These are phyloP conservation scores for Paramacrobiotus metropolitanus DNA, from an alignment of 1,140 invertebrate species.

Conservation along the genomic window DNA sequence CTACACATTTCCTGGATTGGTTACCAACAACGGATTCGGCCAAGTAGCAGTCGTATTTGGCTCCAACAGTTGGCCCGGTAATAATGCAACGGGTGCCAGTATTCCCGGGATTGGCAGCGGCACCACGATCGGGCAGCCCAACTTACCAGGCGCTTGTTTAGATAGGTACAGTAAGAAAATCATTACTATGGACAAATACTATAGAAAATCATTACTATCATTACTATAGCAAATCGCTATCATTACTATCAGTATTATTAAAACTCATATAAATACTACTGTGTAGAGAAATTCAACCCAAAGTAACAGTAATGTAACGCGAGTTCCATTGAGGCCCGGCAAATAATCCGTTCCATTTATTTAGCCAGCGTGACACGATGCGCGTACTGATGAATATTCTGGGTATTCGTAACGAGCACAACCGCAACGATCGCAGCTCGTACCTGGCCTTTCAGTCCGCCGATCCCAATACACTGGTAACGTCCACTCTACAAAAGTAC, in stretches of 20 bases:
- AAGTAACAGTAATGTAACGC: no score
- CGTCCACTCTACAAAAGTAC: neutral
- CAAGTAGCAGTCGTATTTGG: conserved; percentile 1
- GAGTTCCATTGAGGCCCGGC: no score
- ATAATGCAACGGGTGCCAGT: neutral
- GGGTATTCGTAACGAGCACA: conserved; percentile 3
- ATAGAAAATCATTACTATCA: no score
- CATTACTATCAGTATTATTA: no score
- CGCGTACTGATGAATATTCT: neutral
- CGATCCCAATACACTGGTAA: neutral
- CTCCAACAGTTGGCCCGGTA: neutral
- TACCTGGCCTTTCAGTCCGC: neutral
- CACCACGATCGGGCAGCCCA: no score
- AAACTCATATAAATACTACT: no score
- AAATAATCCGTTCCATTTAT: no score
- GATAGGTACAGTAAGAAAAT: neutral
- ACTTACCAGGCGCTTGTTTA: neutral
- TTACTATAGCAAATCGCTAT: no score
- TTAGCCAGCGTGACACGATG: neutral
- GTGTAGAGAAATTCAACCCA: no score
- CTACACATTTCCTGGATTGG: conserved; percentile 2
- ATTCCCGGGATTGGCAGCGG: neutral
- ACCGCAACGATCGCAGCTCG: neutral
- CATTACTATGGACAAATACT: no score
- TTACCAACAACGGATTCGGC: conserved; percentile 1